Conservation (phyloP, 2,797 vertebrate genomes). For the Melanotaenia maccullochi region DNA sequence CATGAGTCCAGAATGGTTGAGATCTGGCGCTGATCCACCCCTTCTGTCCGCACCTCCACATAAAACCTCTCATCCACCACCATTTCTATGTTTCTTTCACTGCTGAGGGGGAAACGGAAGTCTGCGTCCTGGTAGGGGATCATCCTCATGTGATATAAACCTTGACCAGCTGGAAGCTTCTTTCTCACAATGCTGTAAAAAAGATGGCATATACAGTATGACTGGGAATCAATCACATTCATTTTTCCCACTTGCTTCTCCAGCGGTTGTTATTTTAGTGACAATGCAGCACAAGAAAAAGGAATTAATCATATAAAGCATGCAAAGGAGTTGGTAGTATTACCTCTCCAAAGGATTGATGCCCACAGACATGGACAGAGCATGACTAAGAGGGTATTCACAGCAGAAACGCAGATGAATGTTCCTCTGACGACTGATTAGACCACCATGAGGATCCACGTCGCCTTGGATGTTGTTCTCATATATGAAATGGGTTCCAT, state of each 20-base stretch:
- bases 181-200: constrained; percentile 52
- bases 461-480: constrained; percentile 72
- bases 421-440: constrained; percentile 61
- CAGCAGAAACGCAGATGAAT: constrained; percentile 72
- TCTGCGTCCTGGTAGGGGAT: constrained; percentile 61
- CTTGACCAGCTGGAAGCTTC: constrained; percentile 61
- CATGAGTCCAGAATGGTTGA: constrained; percentile 71
- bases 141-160: constrained; percentile 64
- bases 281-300: neutral
- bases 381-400: constrained; percentile 65
- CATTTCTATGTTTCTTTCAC: constrained; percentile 35
- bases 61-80: constrained; percentile 65
- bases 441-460: constrained; percentile 25
- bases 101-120: constrained; percentile 54
- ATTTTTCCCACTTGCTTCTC: neutral
- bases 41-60: constrained; percentile 66
- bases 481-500: constrained; percentile 79
- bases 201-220: neutral
- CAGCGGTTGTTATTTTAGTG: neutral
- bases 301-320: neutral
- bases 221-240: neutral
- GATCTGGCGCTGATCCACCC: constrained; percentile 58
- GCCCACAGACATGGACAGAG: constrained; percentile 68
- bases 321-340: neutral
- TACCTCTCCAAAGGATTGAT: constrained; percentile 72